A percentile compares a stretch with the other conserved stretches of the same genome.
phyloP scores from a whole-genome alignment of 2,797 vertebrate species.

The Diplodus sargus region DNA sequence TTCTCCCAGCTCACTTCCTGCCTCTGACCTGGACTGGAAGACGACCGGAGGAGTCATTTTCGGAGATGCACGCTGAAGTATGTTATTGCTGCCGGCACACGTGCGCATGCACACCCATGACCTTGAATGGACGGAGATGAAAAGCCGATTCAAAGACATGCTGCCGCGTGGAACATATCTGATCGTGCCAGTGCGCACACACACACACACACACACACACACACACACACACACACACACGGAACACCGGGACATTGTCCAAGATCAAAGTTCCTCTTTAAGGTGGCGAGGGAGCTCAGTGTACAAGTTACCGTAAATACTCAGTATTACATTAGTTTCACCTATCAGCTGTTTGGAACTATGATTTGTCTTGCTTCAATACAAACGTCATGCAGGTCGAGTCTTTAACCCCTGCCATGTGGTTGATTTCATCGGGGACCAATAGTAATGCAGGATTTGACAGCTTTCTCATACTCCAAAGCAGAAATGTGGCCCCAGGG shows the following conservation, averaged over 20 bases:
- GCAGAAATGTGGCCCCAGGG: conserved; percentile 44
- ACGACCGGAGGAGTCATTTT: conserved; percentile 72
- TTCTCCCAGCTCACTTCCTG: conserved; percentile 84
- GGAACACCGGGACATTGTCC: conserved; percentile 23
- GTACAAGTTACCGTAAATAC: conserved; percentile 17
- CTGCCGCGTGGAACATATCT: conserved; percentile 45
- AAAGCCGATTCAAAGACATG: conserved; percentile 48
- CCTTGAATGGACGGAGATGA: conserved; percentile 59
- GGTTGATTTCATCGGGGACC: conserved; percentile 67
- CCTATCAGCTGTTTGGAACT: conserved; percentile 2
- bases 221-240: conserved; percentile 21
- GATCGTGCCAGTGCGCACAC: conserved; percentile 36
- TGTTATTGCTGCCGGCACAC: conserved; percentile 57
- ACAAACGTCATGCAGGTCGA: conserved; percentile 34
- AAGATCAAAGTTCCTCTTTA: conserved; percentile 29
- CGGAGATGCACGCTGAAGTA: conserved; percentile 63
- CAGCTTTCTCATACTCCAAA: conserved; percentile 66
- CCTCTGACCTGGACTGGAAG: conserved; percentile 76
- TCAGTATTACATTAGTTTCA: background rate
- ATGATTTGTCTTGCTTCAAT: conserved; percentile 27
- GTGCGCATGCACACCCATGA: conserved; percentile 44
- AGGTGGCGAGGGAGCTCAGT: background rate
- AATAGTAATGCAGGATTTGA: conserved; percentile 57
- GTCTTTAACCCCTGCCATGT: conserved; percentile 62
- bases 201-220: conserved; percentile 20